Conservation (phyloP, 2,888 invertebrate genomes). For the Phania funesta region DNA sequence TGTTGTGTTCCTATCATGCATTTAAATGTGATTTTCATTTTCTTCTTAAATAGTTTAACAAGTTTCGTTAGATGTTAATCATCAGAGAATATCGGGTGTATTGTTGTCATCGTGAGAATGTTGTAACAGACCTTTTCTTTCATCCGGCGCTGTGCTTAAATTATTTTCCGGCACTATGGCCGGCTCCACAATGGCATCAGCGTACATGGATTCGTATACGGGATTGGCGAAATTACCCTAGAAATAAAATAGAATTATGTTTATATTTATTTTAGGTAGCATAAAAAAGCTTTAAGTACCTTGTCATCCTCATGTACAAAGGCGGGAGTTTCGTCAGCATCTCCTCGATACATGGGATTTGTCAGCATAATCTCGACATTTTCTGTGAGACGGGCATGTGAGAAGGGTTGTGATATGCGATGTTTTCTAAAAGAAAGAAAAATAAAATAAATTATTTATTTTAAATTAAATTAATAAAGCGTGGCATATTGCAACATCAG, state of each 20-base stretch:
- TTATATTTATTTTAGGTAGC: not conserved
- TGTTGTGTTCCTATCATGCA: slow-evolving; percentile 27
- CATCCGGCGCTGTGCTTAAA: slow-evolving; percentile 80
- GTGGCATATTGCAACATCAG: no score
- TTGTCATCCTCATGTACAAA: slow-evolving; percentile 83
- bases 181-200: slow-evolving; percentile 77
- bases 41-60: slow-evolving; percentile 69
- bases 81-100: slow-evolving; percentile 80
- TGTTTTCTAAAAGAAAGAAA: slow-evolving; percentile 78
- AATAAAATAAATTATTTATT: no score
- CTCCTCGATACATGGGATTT: slow-evolving; percentile 92
- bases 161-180: slow-evolving; percentile 75
- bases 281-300: slow-evolving; percentile 77
- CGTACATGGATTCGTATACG: slow-evolving; percentile 91
- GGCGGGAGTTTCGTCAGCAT: slow-evolving; percentile 84
- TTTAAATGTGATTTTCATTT: slow-evolving; percentile 32
- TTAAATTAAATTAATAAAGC: no score
- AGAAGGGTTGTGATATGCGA: slow-evolving; percentile 84
- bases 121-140: slow-evolving; percentile 82
- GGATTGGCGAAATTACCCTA: slow-evolving; percentile 92
- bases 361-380: slow-evolving; percentile 88
- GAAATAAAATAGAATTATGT: slow-evolving; percentile 42
- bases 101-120: slow-evolving; percentile 81
- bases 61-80: slow-evolving; percentile 74
- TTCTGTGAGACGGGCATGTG: slow-evolving; percentile 90